A percentile compares a stretch with the other conserved stretches of the same genome.
Conservation (phyloP, 2,113 vertebrate species). For the Blennius ocellaris region DNA sequence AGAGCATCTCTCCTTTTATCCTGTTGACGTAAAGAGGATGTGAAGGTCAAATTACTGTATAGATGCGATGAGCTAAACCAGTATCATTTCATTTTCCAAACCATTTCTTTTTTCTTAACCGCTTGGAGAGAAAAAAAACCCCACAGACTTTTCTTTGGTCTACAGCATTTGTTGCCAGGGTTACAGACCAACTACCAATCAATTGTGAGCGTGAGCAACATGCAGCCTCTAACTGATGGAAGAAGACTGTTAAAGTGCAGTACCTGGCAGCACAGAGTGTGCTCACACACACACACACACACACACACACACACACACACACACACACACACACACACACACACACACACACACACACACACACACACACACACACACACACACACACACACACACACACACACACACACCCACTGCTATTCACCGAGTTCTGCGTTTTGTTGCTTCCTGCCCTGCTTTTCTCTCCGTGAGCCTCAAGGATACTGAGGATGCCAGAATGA, state of each 20-base stretch:
- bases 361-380: no score
- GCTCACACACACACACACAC: conserved; percentile 6
- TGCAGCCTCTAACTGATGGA: conserved; percentile 34
- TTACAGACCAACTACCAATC: conserved; percentile 72
- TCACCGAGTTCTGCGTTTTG: conserved; percentile 38
- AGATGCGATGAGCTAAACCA: conserved; percentile 17
- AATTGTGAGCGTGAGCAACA: conserved; percentile 50
- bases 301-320: conserved; percentile 16
- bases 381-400: no score
- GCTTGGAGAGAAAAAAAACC: conserved; percentile 17
- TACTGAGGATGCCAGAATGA: conserved; percentile 20
- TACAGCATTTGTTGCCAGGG: conserved; percentile 68
- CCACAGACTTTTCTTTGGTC: conserved; percentile 12
- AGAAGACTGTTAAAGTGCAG: conserved; percentile 39
- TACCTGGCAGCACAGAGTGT: conserved; percentile 22
- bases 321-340: no score
- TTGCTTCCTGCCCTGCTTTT: conserved; percentile 16
- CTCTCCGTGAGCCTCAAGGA: conserved; percentile 45
- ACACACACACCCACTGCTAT: conserved; percentile 21
- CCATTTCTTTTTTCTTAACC: conserved; percentile 7
- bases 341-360: no score
- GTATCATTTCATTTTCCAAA: conserved; percentile 36
- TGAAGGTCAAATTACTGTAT: conserved; percentile 30
- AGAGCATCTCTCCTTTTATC: conserved; percentile 41
- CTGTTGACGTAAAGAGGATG: neutral